Percentiles rank a stretch among this genome's conserved stretches.
phyloP scores from a whole-genome alignment of 2,888 invertebrate species.

The Ectropis crepuscularia region DNA sequence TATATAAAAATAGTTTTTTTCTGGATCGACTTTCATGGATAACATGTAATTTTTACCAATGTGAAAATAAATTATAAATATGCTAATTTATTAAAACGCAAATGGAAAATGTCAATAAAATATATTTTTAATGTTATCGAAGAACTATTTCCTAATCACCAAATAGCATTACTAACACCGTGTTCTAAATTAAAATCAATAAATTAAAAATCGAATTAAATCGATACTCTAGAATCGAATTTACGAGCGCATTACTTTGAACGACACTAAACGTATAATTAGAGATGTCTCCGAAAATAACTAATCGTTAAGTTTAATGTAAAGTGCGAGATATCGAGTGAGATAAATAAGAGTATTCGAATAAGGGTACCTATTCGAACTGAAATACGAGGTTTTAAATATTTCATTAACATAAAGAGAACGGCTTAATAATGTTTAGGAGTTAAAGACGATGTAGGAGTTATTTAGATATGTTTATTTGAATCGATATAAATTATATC shows the following conservation, averaged over 20 bases:
- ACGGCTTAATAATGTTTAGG: constrained; percentile 33
- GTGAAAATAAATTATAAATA: too few species aligned
- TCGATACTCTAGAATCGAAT: constrained; percentile 60
- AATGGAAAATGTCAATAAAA: too few species aligned
- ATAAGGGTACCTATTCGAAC: constrained; percentile 19
- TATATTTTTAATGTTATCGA: not conserved
- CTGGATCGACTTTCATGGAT: too few species aligned
- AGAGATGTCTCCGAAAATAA: constrained; percentile 67
- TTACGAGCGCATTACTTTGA: constrained; percentile 67
- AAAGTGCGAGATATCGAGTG: constrained; percentile 55
- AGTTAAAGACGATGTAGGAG: constrained; percentile 20
- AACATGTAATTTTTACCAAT: too few species aligned
- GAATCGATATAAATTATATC: constrained; percentile 5
- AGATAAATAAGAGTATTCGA: constrained; percentile 39
- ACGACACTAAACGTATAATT: constrained; percentile 74
- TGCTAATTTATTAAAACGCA: too few species aligned
- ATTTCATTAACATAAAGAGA: constrained; percentile 33
- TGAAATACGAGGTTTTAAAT: constrained; percentile 36
- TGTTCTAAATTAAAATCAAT: constrained; percentile 9
- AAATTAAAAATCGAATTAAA: constrained; percentile 30
- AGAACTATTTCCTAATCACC: not conserved
- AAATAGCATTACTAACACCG: not conserved
- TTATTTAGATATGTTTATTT: constrained; percentile 7
- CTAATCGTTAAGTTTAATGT: constrained; percentile 67
- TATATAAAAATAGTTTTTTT: too few species aligned